Conservation (phyloP, 2,113 vertebrate genomes). For the Stigmatopora nigra region DNA sequence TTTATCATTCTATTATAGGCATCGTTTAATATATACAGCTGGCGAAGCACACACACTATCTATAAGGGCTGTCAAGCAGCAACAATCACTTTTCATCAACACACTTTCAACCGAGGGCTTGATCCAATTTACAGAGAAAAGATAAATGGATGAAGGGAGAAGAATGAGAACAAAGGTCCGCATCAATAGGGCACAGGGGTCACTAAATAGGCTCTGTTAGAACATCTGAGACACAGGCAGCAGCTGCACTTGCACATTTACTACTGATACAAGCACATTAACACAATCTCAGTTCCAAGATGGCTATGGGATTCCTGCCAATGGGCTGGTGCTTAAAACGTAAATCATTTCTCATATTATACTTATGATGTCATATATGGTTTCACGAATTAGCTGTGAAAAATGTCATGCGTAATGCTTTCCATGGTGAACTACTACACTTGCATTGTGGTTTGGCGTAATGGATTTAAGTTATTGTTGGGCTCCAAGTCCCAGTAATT, state of each 20-base stretch:
- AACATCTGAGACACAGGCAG: conserved; percentile 1
- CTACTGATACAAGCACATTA: background rate
- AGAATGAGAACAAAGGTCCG: background rate
- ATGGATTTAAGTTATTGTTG: background rate
- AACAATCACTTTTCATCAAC: background rate
- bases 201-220: background rate
- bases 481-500: background rate
- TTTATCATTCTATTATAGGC: background rate
- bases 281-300: background rate
- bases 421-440: background rate
- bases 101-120: background rate
- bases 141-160: background rate
- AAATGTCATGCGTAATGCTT: background rate
- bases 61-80: background rate
- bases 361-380: background rate
- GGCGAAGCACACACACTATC: background rate
- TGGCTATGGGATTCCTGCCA: background rate
- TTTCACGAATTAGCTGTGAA: background rate
- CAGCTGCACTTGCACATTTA: background rate
- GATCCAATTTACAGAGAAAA: background rate
- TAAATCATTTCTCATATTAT: background rate
- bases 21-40: background rate
- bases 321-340: background rate
- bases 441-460: background rate
- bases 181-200: conserved; percentile 5